Base-by-base conservation (phyloP, 2,113 vertebrate species). In the Colaptes auratus region DNA sequence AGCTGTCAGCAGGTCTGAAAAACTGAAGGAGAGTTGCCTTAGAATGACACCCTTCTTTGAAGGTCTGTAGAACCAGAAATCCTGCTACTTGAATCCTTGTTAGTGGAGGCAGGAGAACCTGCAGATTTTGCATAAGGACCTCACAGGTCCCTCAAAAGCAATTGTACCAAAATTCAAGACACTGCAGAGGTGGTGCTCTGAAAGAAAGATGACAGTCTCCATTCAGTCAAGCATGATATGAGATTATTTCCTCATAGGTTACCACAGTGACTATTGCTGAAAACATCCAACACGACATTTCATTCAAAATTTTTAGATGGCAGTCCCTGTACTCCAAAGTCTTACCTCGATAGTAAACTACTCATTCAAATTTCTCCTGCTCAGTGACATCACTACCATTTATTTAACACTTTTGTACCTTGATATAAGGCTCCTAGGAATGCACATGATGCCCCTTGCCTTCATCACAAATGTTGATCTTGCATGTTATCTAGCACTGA, bases 391-490 rank as follows among this genome's bases (percentile, higher is more conserved):
- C 7, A 65, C 1, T 2, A 13, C 5, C 3, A 72, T 39, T 78
- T 80, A 19, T 36, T 12, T 8, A 65, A 60, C 1, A 73, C 5
- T 61, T 81, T 60, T 17, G 52, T 19, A 10, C 5, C 33, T 60
- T 60, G 19, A 15, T 48, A 10, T 12, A 24, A 59, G 15, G 24
- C 5, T 52, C 55, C 69, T 33, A 18, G 35, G 35, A 73, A 44
- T 1, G 8, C 52, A 39, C 15, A 33, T 4, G 36, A 31, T 36
- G 36, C 3, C 2, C 2, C 2, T 44, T 64, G 48, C 28, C 5
- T 55, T 78, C 27, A 55, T 31, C 17, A 14, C 4, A 71, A 19
- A 8, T 66, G 35, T n/a, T 67, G 31, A 5, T 70, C 28, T 60
- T 56, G 42, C 4, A n/a, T 4, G 42, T 1, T 42, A 63, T 4